A percentile compares a stretch with the other conserved stretches of the same genome.
phyloP scores from a whole-genome alignment of 2,797 vertebrate species.

The Pogonophryne albipinna region DNA sequence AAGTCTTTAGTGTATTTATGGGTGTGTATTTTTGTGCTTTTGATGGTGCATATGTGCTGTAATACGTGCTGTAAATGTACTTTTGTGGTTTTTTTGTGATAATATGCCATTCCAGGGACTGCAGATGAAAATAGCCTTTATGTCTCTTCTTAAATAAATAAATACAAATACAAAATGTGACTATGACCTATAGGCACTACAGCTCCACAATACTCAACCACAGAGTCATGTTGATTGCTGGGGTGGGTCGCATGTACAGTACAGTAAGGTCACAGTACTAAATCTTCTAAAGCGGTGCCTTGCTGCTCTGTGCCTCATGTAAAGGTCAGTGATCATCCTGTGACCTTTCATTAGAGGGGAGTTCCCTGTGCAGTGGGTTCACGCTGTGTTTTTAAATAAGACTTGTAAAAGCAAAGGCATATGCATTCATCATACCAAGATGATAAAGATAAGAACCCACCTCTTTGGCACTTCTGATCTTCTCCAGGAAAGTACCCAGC shows the following conservation, averaged over 20 bases:
- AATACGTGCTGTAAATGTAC: no score
- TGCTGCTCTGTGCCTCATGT: background rate
- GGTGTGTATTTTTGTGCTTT: no score
- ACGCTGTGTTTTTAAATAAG: constrained; percentile 1
- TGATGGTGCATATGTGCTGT: no score
- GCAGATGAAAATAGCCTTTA: no score
- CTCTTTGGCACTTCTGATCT: constrained; percentile 97
- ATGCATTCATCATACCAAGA: background rate
- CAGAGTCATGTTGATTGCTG: background rate
- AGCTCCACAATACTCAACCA: background rate
- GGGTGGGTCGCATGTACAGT: constrained; percentile 2
- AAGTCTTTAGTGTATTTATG: no score
- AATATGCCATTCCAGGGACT: no score
- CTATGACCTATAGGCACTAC: background rate
- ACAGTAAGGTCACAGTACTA: constrained; percentile 32
- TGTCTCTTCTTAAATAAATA: no score
- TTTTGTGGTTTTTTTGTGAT: no score
- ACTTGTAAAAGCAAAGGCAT: background rate
- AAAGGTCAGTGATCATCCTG: constrained; percentile 26
- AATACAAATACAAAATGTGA: background rate
- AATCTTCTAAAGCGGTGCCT: constrained; percentile 26
- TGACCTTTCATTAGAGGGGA: constrained; percentile 6
- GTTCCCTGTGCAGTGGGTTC: background rate
- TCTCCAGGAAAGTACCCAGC: constrained; percentile 93
- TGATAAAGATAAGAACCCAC: constrained; percentile 73